Conservation (phyloP, 2,888 invertebrate genomes). For the Trichopria drosophilae region DNA sequence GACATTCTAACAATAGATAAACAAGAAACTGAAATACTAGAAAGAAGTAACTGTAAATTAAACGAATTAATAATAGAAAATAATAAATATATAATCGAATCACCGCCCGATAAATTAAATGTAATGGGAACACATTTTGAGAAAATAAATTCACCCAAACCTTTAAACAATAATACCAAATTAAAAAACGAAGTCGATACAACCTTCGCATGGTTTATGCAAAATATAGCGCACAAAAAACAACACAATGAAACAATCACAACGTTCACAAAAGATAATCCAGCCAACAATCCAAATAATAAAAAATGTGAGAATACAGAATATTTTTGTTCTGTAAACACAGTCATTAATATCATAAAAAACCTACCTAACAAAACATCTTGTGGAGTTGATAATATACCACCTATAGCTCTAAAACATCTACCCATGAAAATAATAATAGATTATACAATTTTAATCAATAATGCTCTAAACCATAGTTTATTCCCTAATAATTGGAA, state of each 20-base stretch:
- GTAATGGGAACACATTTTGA: slow-evolving; percentile 16
- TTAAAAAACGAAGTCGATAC: no score
- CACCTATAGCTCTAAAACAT: slow-evolving; percentile 26
- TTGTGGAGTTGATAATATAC: slow-evolving; percentile 13
- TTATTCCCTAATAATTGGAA: slow-evolving; percentile 28
- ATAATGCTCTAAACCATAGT: slow-evolving; percentile 24
- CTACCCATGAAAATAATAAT: slow-evolving; percentile 10
- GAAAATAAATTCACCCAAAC: no score
- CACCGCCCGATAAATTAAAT: no score
- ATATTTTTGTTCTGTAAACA: background rate
- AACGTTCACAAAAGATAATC: background rate
- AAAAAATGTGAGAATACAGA: no score
- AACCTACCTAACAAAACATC: slow-evolving; percentile 26
- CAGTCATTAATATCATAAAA: slow-evolving; percentile 9
- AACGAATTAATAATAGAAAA: no score
- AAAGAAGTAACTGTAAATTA: no score
- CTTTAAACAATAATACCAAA: no score
- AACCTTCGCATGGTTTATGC: background rate
- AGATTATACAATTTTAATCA: slow-evolving; percentile 18
- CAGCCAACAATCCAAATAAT: no score
- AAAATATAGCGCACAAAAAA: background rate
- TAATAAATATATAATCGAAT: no score
- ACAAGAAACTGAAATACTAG: no score
- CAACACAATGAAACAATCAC: background rate
- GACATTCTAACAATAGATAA: no score